phyloP scores from a whole-genome alignment of 23 tunicate genomes.

The Styela clava region DNA sequence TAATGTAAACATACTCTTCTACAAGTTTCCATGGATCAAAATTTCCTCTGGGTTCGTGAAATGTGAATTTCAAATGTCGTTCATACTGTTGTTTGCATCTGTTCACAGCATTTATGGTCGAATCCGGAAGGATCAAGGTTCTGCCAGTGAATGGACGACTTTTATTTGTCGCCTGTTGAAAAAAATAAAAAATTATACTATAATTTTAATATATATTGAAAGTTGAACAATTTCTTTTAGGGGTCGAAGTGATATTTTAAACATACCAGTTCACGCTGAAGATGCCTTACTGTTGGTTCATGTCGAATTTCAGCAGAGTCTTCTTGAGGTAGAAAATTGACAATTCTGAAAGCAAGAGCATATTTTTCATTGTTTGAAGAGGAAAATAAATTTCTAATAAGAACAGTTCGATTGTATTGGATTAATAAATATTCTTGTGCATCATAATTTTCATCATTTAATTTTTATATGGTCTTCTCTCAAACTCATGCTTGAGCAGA shows the following conservation, averaged over 20 bases:
- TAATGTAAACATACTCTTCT: conserved; percentile 33
- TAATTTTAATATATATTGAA: no score
- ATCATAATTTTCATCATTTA: no score
- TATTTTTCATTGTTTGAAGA: no score
- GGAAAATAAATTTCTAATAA: no score
- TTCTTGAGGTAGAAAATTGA: conserved; percentile 15
- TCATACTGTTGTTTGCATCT: conserved; percentile 25
- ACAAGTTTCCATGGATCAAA: conserved; percentile 83
- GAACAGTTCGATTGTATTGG: no score
- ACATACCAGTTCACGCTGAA: background rate
- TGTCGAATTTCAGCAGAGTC: conserved; percentile 1
- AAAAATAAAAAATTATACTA: background rate
- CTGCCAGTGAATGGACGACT: conserved; percentile 5
- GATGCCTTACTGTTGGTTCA: background rate
- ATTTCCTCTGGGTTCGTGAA: conserved; percentile 59
- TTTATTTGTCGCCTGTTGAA: background rate
- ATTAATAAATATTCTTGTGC: no score
- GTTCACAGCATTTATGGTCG: conserved; percentile 27
- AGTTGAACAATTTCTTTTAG: no score
- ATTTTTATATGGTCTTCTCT: no score
- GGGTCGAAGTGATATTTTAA: no score
- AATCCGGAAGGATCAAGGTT: background rate
- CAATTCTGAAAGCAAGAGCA: background rate
- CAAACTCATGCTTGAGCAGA: no score
- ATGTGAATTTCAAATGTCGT: conserved; percentile 24